These are phyloP conservation scores for Hyles euphorbiae DNA, from an alignment of 1,140 invertebrate genomes.

Conservation along the genomic window DNA sequence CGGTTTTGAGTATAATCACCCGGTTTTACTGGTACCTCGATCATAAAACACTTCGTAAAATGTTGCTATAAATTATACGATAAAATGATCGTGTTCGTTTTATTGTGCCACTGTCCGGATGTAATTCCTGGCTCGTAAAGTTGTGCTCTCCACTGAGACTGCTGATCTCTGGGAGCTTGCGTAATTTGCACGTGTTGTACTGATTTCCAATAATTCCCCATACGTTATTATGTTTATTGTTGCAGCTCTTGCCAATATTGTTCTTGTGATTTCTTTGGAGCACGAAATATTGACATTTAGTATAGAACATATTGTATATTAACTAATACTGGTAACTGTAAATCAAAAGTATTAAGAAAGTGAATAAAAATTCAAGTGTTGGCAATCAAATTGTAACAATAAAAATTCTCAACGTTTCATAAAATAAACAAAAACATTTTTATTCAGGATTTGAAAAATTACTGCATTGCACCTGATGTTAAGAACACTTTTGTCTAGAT, in stretches of 20 bases:
- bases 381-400: too few species aligned
- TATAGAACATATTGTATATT: not conserved
- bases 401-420: too few species aligned
- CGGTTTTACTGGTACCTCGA: conserved; percentile 29
- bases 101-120: conserved; percentile 17
- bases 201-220: conserved; percentile 23
- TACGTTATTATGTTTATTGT: conserved; percentile 9
- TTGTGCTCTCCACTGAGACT: conserved; percentile 10
- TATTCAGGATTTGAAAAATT: too few species aligned
- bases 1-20: conserved; percentile 30
- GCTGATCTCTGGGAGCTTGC: conserved; percentile 10
- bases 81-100: conserved; percentile 34
- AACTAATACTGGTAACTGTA: not conserved
- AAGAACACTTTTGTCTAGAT: too few species aligned
- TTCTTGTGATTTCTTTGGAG: too few species aligned
- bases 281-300: too few species aligned
- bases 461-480: too few species aligned
- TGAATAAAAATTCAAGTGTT: too few species aligned
- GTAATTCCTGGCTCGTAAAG: conserved; percentile 30
- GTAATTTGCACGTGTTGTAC: conserved; percentile 28
- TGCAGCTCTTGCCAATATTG: too few species aligned
- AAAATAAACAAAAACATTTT: too few species aligned
- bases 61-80: conserved; percentile 33
- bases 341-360: too few species aligned
- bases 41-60: conserved; percentile 37